A percentile compares a stretch with the other conserved stretches of the same genome.
phyloP scores from a whole-genome alignment of 2,113 vertebrate genomes.

The Nesogale talazaci region DNA sequence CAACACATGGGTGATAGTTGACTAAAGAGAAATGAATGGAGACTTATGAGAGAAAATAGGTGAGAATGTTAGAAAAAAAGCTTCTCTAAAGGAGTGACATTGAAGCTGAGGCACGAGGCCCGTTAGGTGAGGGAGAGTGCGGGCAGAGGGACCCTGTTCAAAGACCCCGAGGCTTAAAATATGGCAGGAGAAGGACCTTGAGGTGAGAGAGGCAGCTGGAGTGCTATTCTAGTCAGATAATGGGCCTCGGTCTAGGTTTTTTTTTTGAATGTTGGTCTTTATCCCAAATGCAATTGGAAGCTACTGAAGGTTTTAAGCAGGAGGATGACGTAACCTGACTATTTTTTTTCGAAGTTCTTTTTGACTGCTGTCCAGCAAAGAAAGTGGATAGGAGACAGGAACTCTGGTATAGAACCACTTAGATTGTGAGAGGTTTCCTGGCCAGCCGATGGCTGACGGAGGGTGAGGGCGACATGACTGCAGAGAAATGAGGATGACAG shows the following conservation, averaged over 20 bases:
- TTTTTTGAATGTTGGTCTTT: not conserved
- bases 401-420: not conserved
- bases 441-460: not conserved
- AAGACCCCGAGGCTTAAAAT: not conserved
- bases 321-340: not conserved
- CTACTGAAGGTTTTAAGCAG: not conserved
- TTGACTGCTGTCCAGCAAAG: not conserved
- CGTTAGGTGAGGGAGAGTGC: not conserved
- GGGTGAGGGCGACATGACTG: accelerated
- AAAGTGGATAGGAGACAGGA: not conserved
- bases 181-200: not conserved
- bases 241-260: not conserved
- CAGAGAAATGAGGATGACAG: not conserved
- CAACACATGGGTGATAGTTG: not conserved
- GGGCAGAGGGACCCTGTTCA: not conserved
- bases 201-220: not conserved
- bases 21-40: not conserved
- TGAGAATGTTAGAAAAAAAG: not conserved
- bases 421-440: not conserved
- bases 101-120: not conserved
- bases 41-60: not conserved
- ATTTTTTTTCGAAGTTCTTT: not conserved
- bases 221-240: not conserved
- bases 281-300: not conserved
- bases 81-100: too few relatives aligned